Evolutionary conservation across 2,113 vertebrate species (phyloP).

Genomic region (Misgurnus mizolepis): DNA sequence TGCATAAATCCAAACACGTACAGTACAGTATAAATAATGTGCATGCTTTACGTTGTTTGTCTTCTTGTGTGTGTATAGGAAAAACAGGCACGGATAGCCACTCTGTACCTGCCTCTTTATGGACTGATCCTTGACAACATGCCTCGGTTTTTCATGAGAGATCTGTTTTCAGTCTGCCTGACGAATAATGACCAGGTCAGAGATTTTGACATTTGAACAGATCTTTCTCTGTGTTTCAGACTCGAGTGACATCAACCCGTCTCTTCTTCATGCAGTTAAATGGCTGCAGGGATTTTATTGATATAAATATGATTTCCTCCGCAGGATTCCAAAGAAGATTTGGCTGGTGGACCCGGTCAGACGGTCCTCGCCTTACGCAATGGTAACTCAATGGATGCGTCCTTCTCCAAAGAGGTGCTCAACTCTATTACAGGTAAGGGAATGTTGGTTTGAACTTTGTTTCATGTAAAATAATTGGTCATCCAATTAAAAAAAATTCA

Average conservation of each 20-base stretch:
- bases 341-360: constrained; percentile 81
- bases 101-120: constrained; percentile 94
- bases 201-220: neutral
- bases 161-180: constrained; percentile 89
- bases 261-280: neutral
- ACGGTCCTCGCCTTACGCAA: constrained; percentile 79
- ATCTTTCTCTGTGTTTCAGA: neutral
- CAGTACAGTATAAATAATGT: neutral
- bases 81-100: constrained; percentile 92
- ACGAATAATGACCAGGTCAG: constrained; percentile 90
- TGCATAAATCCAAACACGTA: no score
- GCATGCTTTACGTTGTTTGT: neutral
- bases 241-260: neutral
- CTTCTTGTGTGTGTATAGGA: constrained; percentile 72
- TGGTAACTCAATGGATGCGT: constrained; percentile 90
- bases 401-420: constrained; percentile 96
- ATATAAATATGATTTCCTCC: constrained; percentile 7
- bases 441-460: neutral
- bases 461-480: neutral
- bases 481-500: no score
- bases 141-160: constrained; percentile 95
- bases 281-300: neutral
- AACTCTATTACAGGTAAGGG: constrained; percentile 97
- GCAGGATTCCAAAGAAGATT: constrained; percentile 93
- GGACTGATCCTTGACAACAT: constrained; percentile 98